Evolutionary conservation across 2,113 vertebrate genomes (phyloP), one percentile per base, ranked within the genome.

Genomic region (Prolemur simus): DNA sequence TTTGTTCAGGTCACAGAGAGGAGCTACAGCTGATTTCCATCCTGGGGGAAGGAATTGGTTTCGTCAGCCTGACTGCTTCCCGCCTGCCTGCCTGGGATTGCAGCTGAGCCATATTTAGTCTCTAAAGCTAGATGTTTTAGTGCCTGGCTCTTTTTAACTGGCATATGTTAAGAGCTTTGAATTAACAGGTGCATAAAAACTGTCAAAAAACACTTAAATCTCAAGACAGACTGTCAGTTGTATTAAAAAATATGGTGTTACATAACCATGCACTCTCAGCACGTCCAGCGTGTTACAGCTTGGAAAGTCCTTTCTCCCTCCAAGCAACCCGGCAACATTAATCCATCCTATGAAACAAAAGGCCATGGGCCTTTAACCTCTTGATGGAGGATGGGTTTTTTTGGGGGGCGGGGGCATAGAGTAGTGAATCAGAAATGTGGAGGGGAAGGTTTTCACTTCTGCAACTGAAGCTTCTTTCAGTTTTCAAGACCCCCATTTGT

Each of bases 141-240:
- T 98, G 98, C 98, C 98, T 98, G 97, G 96, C 98, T 98, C 98
- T 98, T 98, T 98, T 98, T 98, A 98, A 99, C 98, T 99, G 98
- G 98, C 98, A 98, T 98, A 98, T 99, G 98, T 99, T 99, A 99
- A 99, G 98, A 98, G 98, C 98, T 98, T 98, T 98, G 98, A 99
- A 99, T 98, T 99, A 99, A 98, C 98, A 98, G 98, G 98, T 99
- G 98, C 98, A 98, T 98, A 99, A 99, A 99, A 99, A 98, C 98
- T 98, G 98, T 99, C 98, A 98, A 98, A 98, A 98, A 98, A 98
- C 98, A 99, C 98, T 99, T 99, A 98, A 98, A 98, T 98, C 98
- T 98, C 98, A 98, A 98, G 98, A 98, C 98, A 98, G 98, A 98
- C 98, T 98, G 98, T 98, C 97, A 98, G 98, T 98, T 97, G 97